phyloP scores from a whole-genome alignment of 2,888 invertebrate genomes.

The Acanthosepion esculentum region DNA sequence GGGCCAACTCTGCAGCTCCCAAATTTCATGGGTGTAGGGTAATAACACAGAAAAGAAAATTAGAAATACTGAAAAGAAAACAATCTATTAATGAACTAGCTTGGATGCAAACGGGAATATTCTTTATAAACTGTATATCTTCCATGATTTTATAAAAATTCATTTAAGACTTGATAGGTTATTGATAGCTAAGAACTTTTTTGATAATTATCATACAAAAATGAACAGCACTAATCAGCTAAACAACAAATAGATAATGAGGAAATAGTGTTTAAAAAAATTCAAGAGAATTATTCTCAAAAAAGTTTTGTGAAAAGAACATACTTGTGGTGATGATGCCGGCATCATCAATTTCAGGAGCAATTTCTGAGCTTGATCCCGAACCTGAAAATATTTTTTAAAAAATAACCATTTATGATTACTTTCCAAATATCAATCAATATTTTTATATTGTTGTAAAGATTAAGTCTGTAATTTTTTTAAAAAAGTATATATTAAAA shows the following conservation, averaged over 20 bases:
- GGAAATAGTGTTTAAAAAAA: neutral
- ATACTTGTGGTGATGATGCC: slow-evolving; percentile 79
- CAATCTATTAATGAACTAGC: neutral
- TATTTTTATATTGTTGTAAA: too few relatives aligned
- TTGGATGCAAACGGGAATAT: neutral
- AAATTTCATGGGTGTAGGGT: neutral
- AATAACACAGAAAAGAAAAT: neutral
- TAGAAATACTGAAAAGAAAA: neutral
- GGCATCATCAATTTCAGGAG: slow-evolving; percentile 84
- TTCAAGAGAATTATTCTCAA: neutral
- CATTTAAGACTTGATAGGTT: too few relatives aligned
- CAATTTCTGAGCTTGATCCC: slow-evolving; percentile 84
- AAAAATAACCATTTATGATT: neutral
- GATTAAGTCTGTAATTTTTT: too few relatives aligned
- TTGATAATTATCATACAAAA: too few relatives aligned
- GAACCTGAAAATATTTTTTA: slow-evolving; percentile 75
- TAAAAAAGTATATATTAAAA: too few relatives aligned
- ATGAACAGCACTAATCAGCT: too few relatives aligned
- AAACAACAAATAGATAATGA: too few relatives aligned
- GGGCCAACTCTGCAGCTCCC: neutral
- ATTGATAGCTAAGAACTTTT: too few relatives aligned
- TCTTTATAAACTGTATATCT: too few relatives aligned
- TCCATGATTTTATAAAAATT: too few relatives aligned
- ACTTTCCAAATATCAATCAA: neutral
- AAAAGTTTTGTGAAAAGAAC: neutral